A percentile compares a stretch with the other conserved stretches of the same genome.
phyloP scores from a whole-genome alignment of 2,113 vertebrate genomes.

The Columba janthina region DNA sequence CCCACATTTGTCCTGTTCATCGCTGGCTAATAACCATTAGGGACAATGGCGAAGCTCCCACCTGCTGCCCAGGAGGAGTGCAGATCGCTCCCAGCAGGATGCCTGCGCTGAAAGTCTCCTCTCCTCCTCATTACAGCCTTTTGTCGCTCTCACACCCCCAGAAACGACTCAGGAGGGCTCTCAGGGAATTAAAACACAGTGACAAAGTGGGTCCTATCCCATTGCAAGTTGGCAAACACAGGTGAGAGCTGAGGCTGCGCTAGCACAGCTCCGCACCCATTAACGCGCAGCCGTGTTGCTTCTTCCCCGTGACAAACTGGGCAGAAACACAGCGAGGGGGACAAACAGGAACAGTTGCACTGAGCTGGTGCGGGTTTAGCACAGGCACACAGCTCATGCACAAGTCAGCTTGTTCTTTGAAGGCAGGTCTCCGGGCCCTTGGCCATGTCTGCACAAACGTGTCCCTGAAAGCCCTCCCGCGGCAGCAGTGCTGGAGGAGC shows the following conservation, averaged over 20 bases:
- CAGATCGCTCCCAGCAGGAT: conserved; percentile 71
- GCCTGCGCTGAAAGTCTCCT: conserved; percentile 58
- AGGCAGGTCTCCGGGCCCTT: not conserved
- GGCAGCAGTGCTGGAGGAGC: rapidly evolving
- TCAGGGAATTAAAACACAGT: not conserved
- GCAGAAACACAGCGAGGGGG: not conserved
- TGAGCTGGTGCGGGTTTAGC: rapidly evolving
- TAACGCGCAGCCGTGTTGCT: rapidly evolving
- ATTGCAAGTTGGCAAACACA: not conserved
- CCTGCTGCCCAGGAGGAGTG: conserved; percentile 84
- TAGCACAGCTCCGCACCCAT: rapidly evolving
- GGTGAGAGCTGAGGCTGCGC: not conserved
- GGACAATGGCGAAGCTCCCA: conserved; percentile 80
- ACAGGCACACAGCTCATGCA: rapidly evolving
- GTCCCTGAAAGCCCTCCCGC: rapidly evolving
- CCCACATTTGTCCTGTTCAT: conserved; percentile 84
- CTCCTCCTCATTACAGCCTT: conserved; percentile 59
- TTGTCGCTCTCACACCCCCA: conserved; percentile 25
- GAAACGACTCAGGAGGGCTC: conserved; percentile 41
- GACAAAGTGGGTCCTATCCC: not conserved
- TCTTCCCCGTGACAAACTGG: rapidly evolving
- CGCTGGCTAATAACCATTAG: conserved; percentile 86
- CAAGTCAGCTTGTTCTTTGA: too few relatives aligned
- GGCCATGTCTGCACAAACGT: rapidly evolving
- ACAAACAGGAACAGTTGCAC: rapidly evolving